Evolutionary conservation across 92 coral and sea anemone species (phyloP), one percentile per base, ranked within the genome.

Genomic region (Palythoa caribaeorum): DNA sequence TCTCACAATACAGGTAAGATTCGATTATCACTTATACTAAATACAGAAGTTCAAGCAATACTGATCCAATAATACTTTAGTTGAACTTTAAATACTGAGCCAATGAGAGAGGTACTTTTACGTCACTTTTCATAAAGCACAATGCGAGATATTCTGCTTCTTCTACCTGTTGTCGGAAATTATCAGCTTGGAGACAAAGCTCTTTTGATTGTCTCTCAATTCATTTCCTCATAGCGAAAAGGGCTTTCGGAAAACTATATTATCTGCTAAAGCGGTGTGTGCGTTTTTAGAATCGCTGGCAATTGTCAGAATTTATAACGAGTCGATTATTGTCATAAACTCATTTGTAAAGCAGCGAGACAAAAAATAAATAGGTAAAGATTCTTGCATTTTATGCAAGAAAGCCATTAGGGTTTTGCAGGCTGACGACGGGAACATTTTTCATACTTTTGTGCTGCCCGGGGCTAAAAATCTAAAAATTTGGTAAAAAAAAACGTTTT

Each of bases 1-100:
- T 92, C 95, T 62, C 98, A 94, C 84, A 84, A 90, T 39, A 94
- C 94, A 60, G 98, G 98, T 94, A 90, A 92, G 76, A 57, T 77
- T 83, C 48, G 62, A 16, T 36, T 37, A 7, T 55, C 73, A 57
- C 65, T 15, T 65, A 65, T n/a, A 48, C 21, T 47, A 21, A n/a
- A 47, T 17, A 44, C 53, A 44, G 14, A 75, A n/a, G 62, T 55
- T 55, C 62, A 55, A 55, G 7, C 62, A 55, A 9, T 55, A 5
- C n/a, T 55, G 62, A 55, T 8, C 62, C 12, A 55, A 11, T 9
- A 55, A 55, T 55, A 55, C 12, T 55, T 55, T 55, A 55, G 62
- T 21, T 21, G 38, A 21, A n/a, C 20, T 62, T 62, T 62, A 13
- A 65, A 65, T n/a, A 65, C 36, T 62, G 20, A n/a, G 36, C 71